Evolutionary conservation across 2,888 invertebrate genomes (phyloP).

Genomic region (Cyaniris semiargus): DNA sequence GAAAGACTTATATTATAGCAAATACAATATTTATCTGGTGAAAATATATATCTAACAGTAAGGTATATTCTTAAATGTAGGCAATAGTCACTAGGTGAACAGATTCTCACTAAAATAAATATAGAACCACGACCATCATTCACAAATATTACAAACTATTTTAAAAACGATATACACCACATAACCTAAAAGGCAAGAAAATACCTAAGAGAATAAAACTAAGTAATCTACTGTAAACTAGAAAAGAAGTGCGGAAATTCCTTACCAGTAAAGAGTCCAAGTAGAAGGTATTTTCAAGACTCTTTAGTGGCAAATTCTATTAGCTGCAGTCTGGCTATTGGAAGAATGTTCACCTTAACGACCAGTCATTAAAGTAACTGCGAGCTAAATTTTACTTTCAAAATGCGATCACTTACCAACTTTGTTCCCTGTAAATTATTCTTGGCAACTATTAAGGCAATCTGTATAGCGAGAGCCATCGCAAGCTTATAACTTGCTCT

Average conservation of each 20-base stretch:
- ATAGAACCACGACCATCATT: too few relatives aligned
- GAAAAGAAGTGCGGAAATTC: neutral
- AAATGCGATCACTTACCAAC: conserved; percentile 28
- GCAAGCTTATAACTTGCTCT: conserved; percentile 18
- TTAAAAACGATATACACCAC: too few relatives aligned
- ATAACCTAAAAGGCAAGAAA: neutral
- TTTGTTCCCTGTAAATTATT: conserved; percentile 19
- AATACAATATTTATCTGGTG: too few relatives aligned
- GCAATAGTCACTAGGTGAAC: too few relatives aligned
- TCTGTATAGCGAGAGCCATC: neutral
- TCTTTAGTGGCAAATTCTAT: neutral
- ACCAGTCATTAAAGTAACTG: conserved; percentile 12
- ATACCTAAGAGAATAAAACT: neutral
- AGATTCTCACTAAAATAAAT: too few relatives aligned
- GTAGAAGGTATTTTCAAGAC: conserved; percentile 5
- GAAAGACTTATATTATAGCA: too few relatives aligned
- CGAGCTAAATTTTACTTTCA: conserved; percentile 26
- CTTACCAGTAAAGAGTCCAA: neutral
- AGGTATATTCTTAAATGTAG: too few relatives aligned
- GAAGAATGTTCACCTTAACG: conserved; percentile 21
- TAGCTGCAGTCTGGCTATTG: conserved; percentile 1
- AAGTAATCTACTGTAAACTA: neutral
- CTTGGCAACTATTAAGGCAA: conserved; percentile 26
- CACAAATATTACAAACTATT: too few relatives aligned
- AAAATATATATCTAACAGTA: too few relatives aligned